Base-by-base conservation (phyloP, 2,888 invertebrate genomes). In the Eulithis testata region DNA sequence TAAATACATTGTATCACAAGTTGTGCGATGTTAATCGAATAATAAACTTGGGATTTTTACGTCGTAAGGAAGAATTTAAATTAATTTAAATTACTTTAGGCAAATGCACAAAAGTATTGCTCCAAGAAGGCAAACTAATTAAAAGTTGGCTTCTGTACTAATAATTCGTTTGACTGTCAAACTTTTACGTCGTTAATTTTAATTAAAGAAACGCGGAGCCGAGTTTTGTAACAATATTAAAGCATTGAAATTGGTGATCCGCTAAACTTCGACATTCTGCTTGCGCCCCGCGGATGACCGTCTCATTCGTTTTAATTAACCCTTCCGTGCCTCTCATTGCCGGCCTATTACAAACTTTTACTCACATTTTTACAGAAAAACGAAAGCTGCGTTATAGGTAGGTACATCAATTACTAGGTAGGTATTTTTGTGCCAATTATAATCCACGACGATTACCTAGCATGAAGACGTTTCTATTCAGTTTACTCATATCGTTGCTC, bases 101-200 rank as follows among this genome's bases (percentile, higher is more conserved):
- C 85, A 88, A 90, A 89, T 88, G 90, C 88, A 90, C 89, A 88
- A 88, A 91, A 91, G 91, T 91, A 90, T 89, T 82, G 87, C 83
- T 83, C 81, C 87, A 86, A 87, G 86, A 81, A 89, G 85, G 86
- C 85, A 83, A 91, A 92, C 91, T 91, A 91, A 92, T 93, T 92
- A 92, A 91, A 93, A 92, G 90, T 92, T 92, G 80, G 84, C 88
- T 88, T 88, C 91, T 88, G 88, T 92, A 90, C 90, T 90, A 92
- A 93, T 92, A 93, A 93, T 93, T 92, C 91, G 92, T 91, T 91
- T 91, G 90, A 91, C 89, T 92, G 91, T 91, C 90, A 90, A 90
- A 93, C 88, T 93, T 93, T 92, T 85, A 85, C 90, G 89, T 91
- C 92, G 91, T 93, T 93, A 92, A 93, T 93, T 93, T 93, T 92